Base-by-base conservation (phyloP, 1,140 invertebrate species). In the Meloidogyne hapla region DNA sequence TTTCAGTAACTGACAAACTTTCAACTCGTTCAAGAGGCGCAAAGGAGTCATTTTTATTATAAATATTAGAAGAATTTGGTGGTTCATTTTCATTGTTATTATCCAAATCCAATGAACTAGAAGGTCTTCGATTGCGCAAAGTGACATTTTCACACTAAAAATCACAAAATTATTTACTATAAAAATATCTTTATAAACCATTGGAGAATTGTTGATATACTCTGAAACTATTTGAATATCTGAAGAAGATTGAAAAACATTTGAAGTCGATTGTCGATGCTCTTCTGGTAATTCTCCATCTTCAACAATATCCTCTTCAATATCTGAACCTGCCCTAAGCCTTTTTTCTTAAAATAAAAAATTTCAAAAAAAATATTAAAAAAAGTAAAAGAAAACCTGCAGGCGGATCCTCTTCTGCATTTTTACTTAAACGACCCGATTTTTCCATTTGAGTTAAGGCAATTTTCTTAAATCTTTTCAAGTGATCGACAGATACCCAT, bases 401-500 rank as follows among this genome's bases (percentile, higher is more conserved):
- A 25, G 65, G 65, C 18, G 48, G 48, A 56, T 56, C 48, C n/a
- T 67, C 65, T 18, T 67, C 65, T 1, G 28, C 65, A 23, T n/a
- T 67, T 33, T 18, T 42, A n/a, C 65, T 67, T 21, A 67, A 67
- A 67, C 40, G 40, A 33, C 65, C 65, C 65, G 28, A 42, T 23
- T 18, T 42, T 18, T 67, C 65, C 40, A 42, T 42, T 42, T 67
- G 65, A 5, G 18, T 67, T 33, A 67, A 67, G 40, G 74, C 74
- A 28, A 75, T n/a, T 38, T 56, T 63, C 23, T 75, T 75, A 25
- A 75, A 72, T 21, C 18, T 75, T 33, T 26, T n/a, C 28, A 75
- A 72, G 62, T 75, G 65, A 26, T 72, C 64, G 9, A 79, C 56
- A 21, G 76, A 76, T n/a, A 77, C 76, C 76, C 76, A 77, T 25